phyloP scores from a whole-genome alignment of 2,888 invertebrate species.

The Polyommatus icarus region DNA sequence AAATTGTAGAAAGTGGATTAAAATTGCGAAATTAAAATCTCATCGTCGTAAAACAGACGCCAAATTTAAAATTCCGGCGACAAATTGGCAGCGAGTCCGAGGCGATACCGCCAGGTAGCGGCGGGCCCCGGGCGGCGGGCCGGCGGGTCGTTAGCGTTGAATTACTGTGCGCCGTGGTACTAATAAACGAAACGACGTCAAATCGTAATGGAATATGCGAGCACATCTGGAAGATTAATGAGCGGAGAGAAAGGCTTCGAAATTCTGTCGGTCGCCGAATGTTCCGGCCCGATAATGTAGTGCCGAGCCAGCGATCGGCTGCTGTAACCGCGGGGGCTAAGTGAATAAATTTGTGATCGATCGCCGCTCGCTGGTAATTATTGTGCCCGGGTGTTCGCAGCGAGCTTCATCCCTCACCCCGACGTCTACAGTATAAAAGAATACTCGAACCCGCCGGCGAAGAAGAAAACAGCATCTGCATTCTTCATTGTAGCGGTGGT shows the following conservation, averaged over 20 bases:
- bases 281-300: neutral
- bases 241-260: neutral
- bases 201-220: slow-evolving; percentile 6
- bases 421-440: neutral
- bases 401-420: neutral
- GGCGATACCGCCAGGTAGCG: neutral
- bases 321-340: neutral
- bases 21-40: slow-evolving; percentile 28
- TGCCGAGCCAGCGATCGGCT: neutral
- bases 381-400: neutral
- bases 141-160: slow-evolving; percentile 12
- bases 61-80: slow-evolving; percentile 30
- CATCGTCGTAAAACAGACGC: slow-evolving; percentile 28
- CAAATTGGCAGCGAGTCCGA: slow-evolving; percentile 23
- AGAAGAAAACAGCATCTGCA: neutral
- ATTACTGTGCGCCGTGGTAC: neutral
- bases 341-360: slow-evolving; percentile 12
- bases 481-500: neutral
- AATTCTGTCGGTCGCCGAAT: neutral
- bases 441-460: neutral
- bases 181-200: slow-evolving; percentile 16
- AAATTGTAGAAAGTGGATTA: slow-evolving; percentile 27
- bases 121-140: neutral
- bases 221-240: slow-evolving; percentile 9
- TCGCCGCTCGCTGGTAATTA: slow-evolving; percentile 1